Percentiles rank a stretch among this genome's conserved stretches.
phyloP scores from a whole-genome alignment of 2,113 vertebrate species.

The Rousettus leschenaultii region DNA sequence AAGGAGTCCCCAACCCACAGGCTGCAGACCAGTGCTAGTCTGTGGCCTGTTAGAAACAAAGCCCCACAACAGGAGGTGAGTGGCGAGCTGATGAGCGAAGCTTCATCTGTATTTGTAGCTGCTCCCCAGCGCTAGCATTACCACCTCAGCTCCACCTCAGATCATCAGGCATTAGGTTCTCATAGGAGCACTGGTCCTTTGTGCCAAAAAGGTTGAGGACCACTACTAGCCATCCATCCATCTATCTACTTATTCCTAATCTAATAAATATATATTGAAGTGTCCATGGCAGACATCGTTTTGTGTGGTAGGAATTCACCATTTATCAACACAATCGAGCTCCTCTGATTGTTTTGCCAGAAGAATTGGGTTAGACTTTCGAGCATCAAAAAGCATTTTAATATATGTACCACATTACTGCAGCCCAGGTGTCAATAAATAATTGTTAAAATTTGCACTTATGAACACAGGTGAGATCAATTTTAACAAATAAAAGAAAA shows the following conservation, averaged over 20 bases:
- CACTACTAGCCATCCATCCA: neutral
- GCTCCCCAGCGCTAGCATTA: too few species aligned
- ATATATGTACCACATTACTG: neutral
- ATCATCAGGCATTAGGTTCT: too few species aligned
- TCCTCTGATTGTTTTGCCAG: neutral
- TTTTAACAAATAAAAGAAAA: constrained; percentile 12
- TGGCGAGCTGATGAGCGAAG: too few species aligned
- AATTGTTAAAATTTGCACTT: neutral
- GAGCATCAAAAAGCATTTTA: neutral
- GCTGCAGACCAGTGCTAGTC: too few species aligned
- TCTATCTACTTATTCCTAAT: neutral
- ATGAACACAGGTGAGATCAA: neutral
- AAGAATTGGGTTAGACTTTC: neutral
- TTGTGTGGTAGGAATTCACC: neutral
- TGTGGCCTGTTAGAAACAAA: too few species aligned
- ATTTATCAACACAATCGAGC: neutral
- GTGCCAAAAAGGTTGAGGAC: too few species aligned
- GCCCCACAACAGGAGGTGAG: too few species aligned
- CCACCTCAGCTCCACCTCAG: too few species aligned
- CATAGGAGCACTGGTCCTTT: too few species aligned
- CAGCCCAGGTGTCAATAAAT: neutral
- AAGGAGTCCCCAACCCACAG: too few species aligned
- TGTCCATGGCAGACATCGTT: neutral
- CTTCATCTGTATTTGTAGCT: too few species aligned
- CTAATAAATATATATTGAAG: neutral